Percentiles rank a stretch among this genome's conserved stretches.
These are phyloP conservation scores for Poecilia picta DNA, from an alignment of 2,797 vertebrate genomes.

Conservation along the genomic window DNA sequence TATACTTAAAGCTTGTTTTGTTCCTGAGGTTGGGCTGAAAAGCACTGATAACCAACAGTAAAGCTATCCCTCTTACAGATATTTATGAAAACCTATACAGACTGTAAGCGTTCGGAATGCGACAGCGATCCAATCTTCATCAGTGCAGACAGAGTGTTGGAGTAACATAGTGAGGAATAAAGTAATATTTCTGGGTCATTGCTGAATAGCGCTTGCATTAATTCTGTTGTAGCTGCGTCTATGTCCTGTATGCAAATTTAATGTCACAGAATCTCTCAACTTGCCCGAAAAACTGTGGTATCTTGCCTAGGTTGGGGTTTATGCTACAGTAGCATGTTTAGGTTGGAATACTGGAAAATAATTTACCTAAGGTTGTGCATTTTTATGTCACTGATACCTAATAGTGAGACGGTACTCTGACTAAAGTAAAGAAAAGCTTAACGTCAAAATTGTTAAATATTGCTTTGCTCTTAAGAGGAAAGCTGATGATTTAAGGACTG, in stretches of 20 bases:
- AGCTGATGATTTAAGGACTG: slow-evolving; percentile 6
- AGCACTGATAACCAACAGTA: slow-evolving; percentile 75
- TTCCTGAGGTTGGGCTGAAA: slow-evolving; percentile 85
- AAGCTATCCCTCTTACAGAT: slow-evolving; percentile 14
- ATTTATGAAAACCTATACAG: not conserved
- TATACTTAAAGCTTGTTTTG: slow-evolving; percentile 82
- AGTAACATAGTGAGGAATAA: not conserved
- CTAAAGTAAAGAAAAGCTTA: slow-evolving; percentile 5
- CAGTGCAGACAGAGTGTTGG: not conserved
- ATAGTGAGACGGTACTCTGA: not conserved
- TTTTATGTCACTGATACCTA: not conserved
- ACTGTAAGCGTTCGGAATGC: not conserved
- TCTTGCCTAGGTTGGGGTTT: not conserved
- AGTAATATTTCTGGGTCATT: not conserved
- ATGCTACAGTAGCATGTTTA: not conserved
- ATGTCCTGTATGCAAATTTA: not conserved
- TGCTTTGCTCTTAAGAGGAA: slow-evolving; percentile 10
- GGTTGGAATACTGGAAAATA: not conserved
- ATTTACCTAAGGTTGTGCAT: not conserved
- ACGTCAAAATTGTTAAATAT: slow-evolving; percentile 9
- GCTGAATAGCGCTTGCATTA: not conserved
- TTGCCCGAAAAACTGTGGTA: not conserved
- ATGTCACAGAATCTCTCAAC: not conserved
- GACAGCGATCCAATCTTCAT: not conserved
- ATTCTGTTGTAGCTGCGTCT: not conserved